These are phyloP conservation scores for Ptilodon capucinus DNA, from an alignment of 2,888 invertebrate species.

Conservation along the genomic window DNA sequence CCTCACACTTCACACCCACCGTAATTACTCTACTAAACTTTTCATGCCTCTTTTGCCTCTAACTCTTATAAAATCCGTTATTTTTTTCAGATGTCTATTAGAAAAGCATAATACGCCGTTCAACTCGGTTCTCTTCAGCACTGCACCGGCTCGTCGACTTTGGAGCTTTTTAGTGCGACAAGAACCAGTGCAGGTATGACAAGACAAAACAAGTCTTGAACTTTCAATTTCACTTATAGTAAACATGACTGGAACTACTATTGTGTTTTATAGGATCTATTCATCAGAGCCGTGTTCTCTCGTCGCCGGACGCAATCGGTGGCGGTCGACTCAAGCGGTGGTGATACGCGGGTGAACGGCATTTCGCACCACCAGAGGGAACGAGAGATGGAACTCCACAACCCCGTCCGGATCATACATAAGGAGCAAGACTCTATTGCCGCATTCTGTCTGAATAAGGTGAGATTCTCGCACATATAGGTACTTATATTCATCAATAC, in stretches of 20 bases:
- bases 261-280: constrained; percentile 85
- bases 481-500: constrained; percentile 5
- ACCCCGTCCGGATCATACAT: constrained; percentile 97
- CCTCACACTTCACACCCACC: too few species aligned
- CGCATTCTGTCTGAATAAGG: constrained; percentile 98
- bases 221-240: neutral
- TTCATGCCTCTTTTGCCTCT: too few species aligned
- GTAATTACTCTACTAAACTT: too few species aligned
- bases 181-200: constrained; percentile 89
- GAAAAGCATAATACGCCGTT: constrained; percentile 98
- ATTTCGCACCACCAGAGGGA: constrained; percentile 39
- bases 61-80: too few species aligned
- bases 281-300: constrained; percentile 97
- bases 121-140: constrained; percentile 85
- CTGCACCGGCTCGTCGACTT: constrained; percentile 90
- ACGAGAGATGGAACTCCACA: constrained; percentile 78
- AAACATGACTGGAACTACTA: neutral
- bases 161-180: constrained; percentile 98
- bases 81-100: constrained; percentile 88
- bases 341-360: constrained; percentile 28
- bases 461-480: constrained; percentile 60
- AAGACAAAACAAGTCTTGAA: neutral
- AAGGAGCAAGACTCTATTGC: constrained; percentile 99
- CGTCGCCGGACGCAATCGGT: constrained; percentile 84
- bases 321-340: constrained; percentile 35